Conservation (phyloP, 2,797 vertebrate species). For the Cyclopterus lumpus region DNA sequence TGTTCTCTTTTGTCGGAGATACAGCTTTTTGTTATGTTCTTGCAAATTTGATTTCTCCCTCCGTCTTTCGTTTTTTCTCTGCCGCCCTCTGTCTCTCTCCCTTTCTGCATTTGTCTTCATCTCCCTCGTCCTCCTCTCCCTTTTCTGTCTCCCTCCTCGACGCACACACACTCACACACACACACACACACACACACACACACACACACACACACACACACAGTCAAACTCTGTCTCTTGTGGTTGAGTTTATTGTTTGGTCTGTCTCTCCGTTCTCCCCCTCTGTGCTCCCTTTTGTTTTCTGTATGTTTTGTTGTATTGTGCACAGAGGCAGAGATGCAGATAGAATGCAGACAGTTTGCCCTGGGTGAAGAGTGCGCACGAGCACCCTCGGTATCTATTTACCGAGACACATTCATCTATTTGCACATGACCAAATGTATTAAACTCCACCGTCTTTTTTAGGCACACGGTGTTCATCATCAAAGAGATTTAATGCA, state of each 20-base stretch:
- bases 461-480: conserved; percentile 28
- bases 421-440: conserved; percentile 66
- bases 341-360: conserved; percentile 83
- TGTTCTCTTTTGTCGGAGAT: conserved; percentile 86
- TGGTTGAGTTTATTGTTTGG: conserved; percentile 84
- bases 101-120: conserved; percentile 83
- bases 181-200: conserved; percentile 30
- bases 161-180: conserved; percentile 11
- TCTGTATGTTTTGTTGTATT: conserved; percentile 82
- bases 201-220: conserved; percentile 48
- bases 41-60: conserved; percentile 87
- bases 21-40: conserved; percentile 88
- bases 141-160: conserved; percentile 68
- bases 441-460: conserved; percentile 38
- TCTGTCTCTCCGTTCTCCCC: conserved; percentile 78
- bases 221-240: conserved; percentile 82
- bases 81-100: conserved; percentile 74
- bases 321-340: conserved; percentile 78
- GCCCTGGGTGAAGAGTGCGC: conserved; percentile 73
- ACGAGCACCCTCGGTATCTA: conserved; percentile 66
- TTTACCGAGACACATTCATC: conserved; percentile 74
- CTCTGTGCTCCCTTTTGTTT: conserved; percentile 82
- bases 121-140: conserved; percentile 71
- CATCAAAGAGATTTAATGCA: conserved; percentile 43
- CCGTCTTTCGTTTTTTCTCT: conserved; percentile 78